phyloP scores from a whole-genome alignment of 2,113 vertebrate genomes.

The Perccottus glenii region DNA sequence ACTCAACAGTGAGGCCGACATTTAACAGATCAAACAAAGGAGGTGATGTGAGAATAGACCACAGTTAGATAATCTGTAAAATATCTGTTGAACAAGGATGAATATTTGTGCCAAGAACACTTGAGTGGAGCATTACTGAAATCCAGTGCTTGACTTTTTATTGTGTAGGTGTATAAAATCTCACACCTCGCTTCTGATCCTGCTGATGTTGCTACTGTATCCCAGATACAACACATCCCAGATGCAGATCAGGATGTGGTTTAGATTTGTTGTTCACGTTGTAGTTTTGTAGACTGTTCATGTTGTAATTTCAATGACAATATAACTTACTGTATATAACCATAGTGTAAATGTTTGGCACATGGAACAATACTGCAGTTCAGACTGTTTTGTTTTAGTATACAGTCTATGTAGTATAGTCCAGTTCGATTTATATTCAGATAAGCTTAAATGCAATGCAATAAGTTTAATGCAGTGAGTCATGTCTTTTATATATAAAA shows the following conservation, averaged over 20 bases:
- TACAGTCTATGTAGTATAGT: no score
- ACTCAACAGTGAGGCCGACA: conserved; percentile 53
- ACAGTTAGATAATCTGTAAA: conserved; percentile 46
- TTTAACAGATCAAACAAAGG: conserved; percentile 63
- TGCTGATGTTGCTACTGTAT: conserved; percentile 25
- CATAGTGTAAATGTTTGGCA: no score
- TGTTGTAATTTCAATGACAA: no score
- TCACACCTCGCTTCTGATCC: conserved; percentile 6
- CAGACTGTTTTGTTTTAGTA: no score
- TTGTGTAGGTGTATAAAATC: conserved; percentile 46
- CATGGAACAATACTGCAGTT: no score
- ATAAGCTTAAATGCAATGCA: no score
- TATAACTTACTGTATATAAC: no score
- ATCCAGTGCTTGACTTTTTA: conserved; percentile 13
- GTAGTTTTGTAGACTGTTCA: no score
- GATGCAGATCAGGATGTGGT: conserved; percentile 53
- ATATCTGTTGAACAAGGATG: conserved; percentile 35
- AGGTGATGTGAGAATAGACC: conserved; percentile 57
- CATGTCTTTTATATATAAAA: no score
- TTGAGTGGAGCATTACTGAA: conserved; percentile 34
- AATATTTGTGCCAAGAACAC: conserved; percentile 27
- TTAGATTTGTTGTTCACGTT: conserved; percentile 12
- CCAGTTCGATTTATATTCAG: no score
- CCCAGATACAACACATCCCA: conserved; percentile 7
- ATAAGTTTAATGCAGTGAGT: no score